Evolutionary conservation across 2,888 invertebrate genomes (phyloP), one percentile per base, ranked within the genome.

Genomic region (Apodemia mormo): DNA sequence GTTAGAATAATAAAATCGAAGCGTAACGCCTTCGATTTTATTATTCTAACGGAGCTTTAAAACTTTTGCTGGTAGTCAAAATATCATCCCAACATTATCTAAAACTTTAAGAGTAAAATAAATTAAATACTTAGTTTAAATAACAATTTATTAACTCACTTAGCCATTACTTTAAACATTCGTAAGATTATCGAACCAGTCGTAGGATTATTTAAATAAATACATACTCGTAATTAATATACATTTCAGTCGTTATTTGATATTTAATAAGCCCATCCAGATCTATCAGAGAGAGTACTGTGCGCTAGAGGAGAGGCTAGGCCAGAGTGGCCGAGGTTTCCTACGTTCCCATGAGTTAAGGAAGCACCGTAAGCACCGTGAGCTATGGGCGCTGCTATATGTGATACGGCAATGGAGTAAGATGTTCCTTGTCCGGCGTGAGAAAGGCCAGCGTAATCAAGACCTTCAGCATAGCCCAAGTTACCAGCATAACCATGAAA

Each of bases 241-340:
- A 33, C 5, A 12, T 49, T 49, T 12, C 49, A 49, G 49, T 58
- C 58, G 30, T 58, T 30, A 33, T 12, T 30, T 12, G 12, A 29
- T 9, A 58, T 30, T 58, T 58, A 58, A 12, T 58, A 58, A 12
- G 58, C 58, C 58, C 58, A 58, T 30, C 58, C 58, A 30, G 58
- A 58, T 30, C 29, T 58, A 12, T 58, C 10, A 12, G 58, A 58
- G 30, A 30, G 58, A 12, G 30, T 30, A 33, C 58, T 30, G 9
- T 56, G 58, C 58, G 58, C 58, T 3, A 58, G 30, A 58, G 58
- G 58, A 58, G 58, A 58, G 56, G 29, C 56, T 4, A 58, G 30
- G 9, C 29, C 56, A 56, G 56, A 29, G 29, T 56, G 9, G 1
- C 56, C 56, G 2, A 56, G 29, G 56, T 56, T 58, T 58, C 58